phyloP scores from a whole-genome alignment of 37 sponge, comb jelly and placozoan species.

The Eunapius fragilis region DNA sequence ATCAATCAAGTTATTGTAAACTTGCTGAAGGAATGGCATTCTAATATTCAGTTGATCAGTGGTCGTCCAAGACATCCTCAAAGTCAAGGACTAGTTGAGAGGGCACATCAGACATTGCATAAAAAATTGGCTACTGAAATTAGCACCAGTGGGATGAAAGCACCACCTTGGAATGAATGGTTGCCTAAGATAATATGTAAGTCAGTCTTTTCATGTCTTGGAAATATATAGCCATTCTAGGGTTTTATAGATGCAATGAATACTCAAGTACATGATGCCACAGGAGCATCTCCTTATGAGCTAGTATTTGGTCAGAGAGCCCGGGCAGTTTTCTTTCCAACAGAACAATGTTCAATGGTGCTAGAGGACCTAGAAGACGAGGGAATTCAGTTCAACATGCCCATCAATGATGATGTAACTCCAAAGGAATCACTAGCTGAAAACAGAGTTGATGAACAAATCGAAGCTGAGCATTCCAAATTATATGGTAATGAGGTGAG shows the following conservation, averaged over 20 bases:
- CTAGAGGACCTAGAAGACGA: slow-evolving; percentile 27
- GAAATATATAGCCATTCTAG: not conserved
- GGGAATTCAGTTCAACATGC: not conserved
- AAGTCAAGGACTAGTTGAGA: slow-evolving; percentile 20
- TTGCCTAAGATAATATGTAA: slow-evolving; percentile 18
- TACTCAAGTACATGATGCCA: slow-evolving; percentile 42
- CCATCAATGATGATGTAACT: no score
- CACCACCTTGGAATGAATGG: slow-evolving; percentile 16
- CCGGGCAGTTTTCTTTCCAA: slow-evolving; percentile 30
- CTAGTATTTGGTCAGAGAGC: slow-evolving; percentile 28
- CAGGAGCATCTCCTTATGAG: slow-evolving; percentile 54
- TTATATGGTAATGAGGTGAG: no score
- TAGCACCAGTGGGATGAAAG: not conserved
- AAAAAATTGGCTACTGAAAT: slow-evolving; percentile 12
- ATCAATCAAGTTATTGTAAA: slow-evolving; percentile 17
- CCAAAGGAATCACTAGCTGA: no score
- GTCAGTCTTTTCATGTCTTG: not conserved
- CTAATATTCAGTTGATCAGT: slow-evolving; percentile 13
- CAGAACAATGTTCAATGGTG: not conserved
- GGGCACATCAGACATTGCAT: slow-evolving; percentile 9
- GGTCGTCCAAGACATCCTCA: slow-evolving; percentile 32
- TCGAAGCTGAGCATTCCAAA: no score
- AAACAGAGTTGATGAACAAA: no score
- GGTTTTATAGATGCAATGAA: slow-evolving; percentile 36
- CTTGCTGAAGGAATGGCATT: slow-evolving; percentile 2